Evolutionary conservation across 1,140 invertebrate genomes (phyloP), one percentile per base, ranked within the genome.

Genomic region (Tetragnatha versicolor): DNA sequence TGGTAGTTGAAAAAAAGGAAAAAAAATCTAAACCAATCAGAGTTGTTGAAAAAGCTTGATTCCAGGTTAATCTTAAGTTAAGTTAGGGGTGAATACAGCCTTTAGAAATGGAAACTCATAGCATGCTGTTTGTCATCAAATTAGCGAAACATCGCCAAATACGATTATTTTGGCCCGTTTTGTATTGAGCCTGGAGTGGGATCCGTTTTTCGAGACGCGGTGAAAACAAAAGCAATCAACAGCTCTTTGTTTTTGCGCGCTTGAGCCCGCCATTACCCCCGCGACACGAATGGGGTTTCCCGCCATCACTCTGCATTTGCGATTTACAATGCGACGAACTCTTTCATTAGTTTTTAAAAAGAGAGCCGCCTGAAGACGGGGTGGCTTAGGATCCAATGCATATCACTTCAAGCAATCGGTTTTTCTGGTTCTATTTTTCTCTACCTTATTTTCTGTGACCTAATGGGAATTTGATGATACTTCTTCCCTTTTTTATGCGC

Each of bases 381-480:
- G 22, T n/a, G 17, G 37, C 35, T 45, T 3, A 4, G 53, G n/a
- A 60, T 69, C 69, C 69, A 72, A 72, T 72, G 69, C 69, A 72
- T 72, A 72, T 72, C 69, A 72, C 69, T 72, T 72, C 45, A 72
- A 72, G 60, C 51, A 53, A 72, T 72, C 69, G 69, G 69, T 58
- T 72, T 72, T 72, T 72, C 69, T 72, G 51, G 53, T 72, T 58
- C 33, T 69, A 69, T 29, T 69, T 53, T 69, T 69, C 66, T 69
- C 53, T 69, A 39, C 51, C 51, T 72, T 72, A 72, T 72, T 72
- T 69, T 72, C 69, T 72, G 53, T 72, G 51, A 72, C 69, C 69
- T 72, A 72, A 72, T 72, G 69, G 69, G 69, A 72, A 72, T 72
- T 72, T 72, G 69, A 72, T 72, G 69, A 72, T 72, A 72, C 69